Evolutionary conservation across 1,140 invertebrate species (phyloP).

Genomic region (Drosophila orosa): DNA sequence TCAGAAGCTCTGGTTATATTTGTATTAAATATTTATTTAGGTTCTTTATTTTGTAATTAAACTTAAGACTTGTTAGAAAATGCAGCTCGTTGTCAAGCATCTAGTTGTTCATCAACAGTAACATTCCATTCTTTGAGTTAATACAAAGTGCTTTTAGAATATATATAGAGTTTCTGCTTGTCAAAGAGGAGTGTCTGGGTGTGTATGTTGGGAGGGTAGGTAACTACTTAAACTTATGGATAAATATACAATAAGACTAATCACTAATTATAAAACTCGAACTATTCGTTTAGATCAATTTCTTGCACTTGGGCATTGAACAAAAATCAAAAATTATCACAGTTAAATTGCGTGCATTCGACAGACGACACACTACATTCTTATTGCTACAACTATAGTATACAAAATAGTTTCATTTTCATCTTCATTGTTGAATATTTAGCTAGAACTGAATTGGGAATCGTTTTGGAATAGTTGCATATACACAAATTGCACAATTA

Average conservation of each 20-base stretch:
- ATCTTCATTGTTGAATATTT: constrained; percentile 35
- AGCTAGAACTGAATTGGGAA: constrained; percentile 64
- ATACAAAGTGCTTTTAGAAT: constrained; percentile 53
- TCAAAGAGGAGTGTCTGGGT: constrained; percentile 8
- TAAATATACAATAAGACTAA: constrained; percentile 61
- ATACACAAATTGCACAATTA: constrained; percentile 69
- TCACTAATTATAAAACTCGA: constrained; percentile 59
- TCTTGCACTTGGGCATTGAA: constrained; percentile 65
- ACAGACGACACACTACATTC: constrained; percentile 66
- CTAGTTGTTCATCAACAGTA: constrained; percentile 36
- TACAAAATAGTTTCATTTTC: constrained; percentile 60
- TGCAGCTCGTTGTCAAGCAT: constrained; percentile 28
- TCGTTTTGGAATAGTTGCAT: constrained; percentile 76
- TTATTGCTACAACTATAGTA: constrained; percentile 25
- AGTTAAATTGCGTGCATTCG: constrained; percentile 82
- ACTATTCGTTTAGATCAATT: constrained; percentile 66
- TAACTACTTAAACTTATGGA: constrained; percentile 52
- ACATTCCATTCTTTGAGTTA: constrained; percentile 39
- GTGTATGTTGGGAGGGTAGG: constrained; percentile 14
- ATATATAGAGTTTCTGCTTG: constrained; percentile 7
- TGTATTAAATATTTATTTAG: constrained; percentile 40
- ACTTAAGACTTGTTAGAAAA: constrained; percentile 36
- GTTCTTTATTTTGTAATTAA: constrained; percentile 16
- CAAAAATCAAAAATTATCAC: constrained; percentile 75
- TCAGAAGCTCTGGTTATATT: constrained; percentile 8